Evolutionary conservation across 1,140 invertebrate genomes (phyloP), one percentile per base, ranked within the genome.

Genomic region (Drosophila melanica): DNA sequence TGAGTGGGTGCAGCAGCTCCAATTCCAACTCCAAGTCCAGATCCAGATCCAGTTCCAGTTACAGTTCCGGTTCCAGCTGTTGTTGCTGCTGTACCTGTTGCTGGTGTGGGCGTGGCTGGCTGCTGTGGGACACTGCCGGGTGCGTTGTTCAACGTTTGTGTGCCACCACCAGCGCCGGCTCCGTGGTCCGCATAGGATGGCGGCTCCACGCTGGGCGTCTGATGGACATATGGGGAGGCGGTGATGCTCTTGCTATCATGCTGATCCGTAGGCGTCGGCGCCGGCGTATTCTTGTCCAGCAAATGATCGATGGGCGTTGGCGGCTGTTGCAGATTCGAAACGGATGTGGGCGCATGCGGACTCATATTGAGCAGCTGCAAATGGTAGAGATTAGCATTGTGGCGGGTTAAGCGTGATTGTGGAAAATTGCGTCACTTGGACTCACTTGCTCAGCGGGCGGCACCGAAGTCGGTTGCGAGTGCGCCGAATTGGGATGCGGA

Each of bases 401-500:
- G 23, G 16, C 14, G 4, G 11, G n/a, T 37, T 35, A 7, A 33
- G 11, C 39, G 1, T 12, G 45, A 5, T 60, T 5, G 8, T 42
- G 60, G 44, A 76, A 23, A 14, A 90, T 95, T 7, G 96, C 16
- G 96, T 85, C 65, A 94, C 94, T 78, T 87, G 63, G 65, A 91
- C 90, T 90, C 77, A 91, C 90, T 64, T 95, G 95, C 81, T 97
- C 96, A 81, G 94, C 92, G 69, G 94, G 94, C 60, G 95, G 95
- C 57, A 96, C 95, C n/a, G 95, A 95, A 1, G 95, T 93, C 16
- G 95, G 95, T 80, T 96, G 95, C 42, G 92, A 91, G 42, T 95
- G 96, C 81, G 95, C 94, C 35, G 95, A 95, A 62, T 96, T 95
- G 39, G 95, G 94, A 76, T 96, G 93, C 16, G 95, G 95, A 79